phyloP scores from a whole-genome alignment of 2,797 vertebrate genomes.

The Silurus aristotelis region DNA sequence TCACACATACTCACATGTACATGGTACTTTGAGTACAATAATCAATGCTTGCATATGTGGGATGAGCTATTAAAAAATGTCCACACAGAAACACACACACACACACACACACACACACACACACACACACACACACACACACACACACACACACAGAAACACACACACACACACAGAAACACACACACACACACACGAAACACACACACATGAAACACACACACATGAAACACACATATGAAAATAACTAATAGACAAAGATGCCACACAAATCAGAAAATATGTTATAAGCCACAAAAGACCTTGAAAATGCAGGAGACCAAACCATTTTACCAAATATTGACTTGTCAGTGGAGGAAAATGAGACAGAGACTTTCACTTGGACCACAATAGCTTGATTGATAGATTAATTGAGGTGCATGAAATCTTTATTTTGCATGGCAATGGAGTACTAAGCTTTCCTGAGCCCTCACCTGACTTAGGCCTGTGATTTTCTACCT shows the following conservation, averaged over 20 bases:
- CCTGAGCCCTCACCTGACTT: background rate
- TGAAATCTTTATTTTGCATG: background rate
- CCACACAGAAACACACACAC: background rate
- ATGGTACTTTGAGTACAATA: background rate
- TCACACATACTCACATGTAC: background rate
- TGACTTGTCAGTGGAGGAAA: background rate
- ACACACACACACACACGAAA: background rate
- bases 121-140: background rate
- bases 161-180: background rate
- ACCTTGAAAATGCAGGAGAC: background rate
- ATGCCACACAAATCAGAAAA: background rate
- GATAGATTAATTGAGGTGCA: background rate
- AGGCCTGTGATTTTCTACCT: background rate
- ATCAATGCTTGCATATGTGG: background rate
- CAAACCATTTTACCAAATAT: background rate
- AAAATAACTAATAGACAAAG: background rate
- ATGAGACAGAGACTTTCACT: background rate
- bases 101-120: background rate
- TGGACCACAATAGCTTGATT: background rate
- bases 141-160: background rate
- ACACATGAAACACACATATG: background rate
- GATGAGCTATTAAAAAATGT: background rate
- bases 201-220: no score
- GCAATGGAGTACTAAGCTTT: background rate
- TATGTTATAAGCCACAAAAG: background rate